phyloP scores from a whole-genome alignment of 2,797 vertebrate genomes.

The Cyclopterus lumpus region DNA sequence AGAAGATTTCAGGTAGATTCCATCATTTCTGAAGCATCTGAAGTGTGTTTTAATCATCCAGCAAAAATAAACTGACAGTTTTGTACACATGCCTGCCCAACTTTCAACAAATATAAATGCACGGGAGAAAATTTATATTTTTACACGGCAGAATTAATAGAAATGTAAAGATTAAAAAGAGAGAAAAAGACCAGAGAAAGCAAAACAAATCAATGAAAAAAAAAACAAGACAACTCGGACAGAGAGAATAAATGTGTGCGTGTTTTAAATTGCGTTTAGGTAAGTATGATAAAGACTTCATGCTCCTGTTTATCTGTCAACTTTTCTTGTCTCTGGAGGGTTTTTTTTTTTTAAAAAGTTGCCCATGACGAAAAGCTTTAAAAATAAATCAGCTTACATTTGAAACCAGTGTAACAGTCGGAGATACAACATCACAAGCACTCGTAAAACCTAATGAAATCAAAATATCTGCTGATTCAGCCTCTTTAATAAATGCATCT shows the following conservation, averaged over 20 bases:
- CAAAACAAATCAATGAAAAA: constrained; percentile 6
- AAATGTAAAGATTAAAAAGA: background rate
- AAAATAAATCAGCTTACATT: constrained; percentile 15
- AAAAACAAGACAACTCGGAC: background rate
- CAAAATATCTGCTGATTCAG: constrained; percentile 38
- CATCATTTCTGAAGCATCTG: constrained; percentile 16
- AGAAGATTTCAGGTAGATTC: constrained; percentile 14
- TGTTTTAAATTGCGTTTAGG: background rate
- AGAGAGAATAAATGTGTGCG: background rate
- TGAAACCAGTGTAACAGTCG: constrained; percentile 12
- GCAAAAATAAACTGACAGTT: constrained; percentile 14
- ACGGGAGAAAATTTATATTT: background rate
- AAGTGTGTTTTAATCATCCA: constrained; percentile 28
- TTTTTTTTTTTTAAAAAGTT: background rate
- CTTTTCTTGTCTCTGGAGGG: background rate
- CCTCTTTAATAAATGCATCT: constrained; percentile 30
- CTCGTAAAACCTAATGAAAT: constrained; percentile 34
- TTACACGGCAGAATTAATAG: background rate
- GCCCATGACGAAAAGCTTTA: background rate
- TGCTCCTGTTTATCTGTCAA: background rate
- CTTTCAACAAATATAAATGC: constrained; percentile 8
- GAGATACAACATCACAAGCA: constrained; percentile 1
- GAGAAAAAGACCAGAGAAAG: background rate
- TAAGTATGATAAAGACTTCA: background rate
- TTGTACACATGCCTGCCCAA: background rate